These are phyloP conservation scores for Myotis vivesi DNA, from an alignment of 2,797 vertebrate species.

Conservation along the genomic window DNA sequence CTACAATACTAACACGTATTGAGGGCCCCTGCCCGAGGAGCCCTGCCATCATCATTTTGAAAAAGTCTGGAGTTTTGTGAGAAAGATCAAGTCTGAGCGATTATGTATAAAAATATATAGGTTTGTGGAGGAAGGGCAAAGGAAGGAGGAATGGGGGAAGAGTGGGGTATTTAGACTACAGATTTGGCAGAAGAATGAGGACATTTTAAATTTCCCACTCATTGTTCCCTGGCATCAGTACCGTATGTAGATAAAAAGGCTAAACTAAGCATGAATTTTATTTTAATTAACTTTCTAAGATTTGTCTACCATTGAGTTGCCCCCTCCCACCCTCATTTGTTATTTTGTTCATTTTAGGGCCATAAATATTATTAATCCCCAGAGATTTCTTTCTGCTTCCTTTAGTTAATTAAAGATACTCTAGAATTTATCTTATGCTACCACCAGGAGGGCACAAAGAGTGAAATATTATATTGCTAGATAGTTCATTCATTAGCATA, in stretches of 20 bases:
- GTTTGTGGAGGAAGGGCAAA: neutral
- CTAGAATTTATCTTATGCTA: constrained; percentile 84
- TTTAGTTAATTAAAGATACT: constrained; percentile 87
- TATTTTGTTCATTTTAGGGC: constrained; percentile 82
- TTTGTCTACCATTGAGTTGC: constrained; percentile 73
- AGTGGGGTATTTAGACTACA: neutral
- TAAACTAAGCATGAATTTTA: constrained; percentile 78
- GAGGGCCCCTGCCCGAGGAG: neutral
- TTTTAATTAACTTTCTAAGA: constrained; percentile 83
- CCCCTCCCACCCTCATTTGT: constrained; percentile 75
- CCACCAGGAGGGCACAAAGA: constrained; percentile 85
- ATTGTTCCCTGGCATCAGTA: constrained; percentile 26
- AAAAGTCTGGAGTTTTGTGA: neutral
- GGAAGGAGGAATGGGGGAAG: neutral
- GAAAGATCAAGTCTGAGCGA: neutral
- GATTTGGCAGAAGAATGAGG: constrained; percentile 9
- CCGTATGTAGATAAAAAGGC: constrained; percentile 46
- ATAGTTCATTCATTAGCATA: constrained; percentile 85
- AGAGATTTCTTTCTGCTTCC: constrained; percentile 84
- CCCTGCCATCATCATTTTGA: neutral
- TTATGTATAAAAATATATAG: neutral
- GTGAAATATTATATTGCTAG: constrained; percentile 84
- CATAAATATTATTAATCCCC: constrained; percentile 86
- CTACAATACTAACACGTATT: neutral
- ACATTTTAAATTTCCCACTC: constrained; percentile 19